Evolutionary conservation across 2,888 invertebrate genomes (phyloP).

Genomic region (Drosophila maculinotata): DNA sequence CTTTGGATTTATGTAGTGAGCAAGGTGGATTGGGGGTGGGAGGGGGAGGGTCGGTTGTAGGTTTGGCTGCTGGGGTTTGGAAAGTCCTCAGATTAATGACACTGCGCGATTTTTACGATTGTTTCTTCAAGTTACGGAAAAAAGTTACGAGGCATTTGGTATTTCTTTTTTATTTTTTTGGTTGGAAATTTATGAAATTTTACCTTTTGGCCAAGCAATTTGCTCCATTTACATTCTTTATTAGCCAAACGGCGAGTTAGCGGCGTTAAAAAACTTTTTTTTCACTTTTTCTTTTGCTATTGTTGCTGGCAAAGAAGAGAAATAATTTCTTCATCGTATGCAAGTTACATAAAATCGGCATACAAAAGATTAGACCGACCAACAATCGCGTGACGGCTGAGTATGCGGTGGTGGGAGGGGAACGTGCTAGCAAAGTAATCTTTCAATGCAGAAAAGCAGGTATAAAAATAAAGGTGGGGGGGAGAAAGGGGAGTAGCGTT

Average conservation of each 20-base stretch:
- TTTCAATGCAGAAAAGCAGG: slow-evolving; percentile 9
- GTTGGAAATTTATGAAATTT: slow-evolving; percentile 76
- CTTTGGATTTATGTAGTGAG: slow-evolving; percentile 22
- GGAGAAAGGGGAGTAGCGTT: not conserved
- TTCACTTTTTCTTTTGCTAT: slow-evolving; percentile 15
- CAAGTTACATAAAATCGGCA: slow-evolving; percentile 57
- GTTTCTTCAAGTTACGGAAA: slow-evolving; percentile 61
- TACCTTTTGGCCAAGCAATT: slow-evolving; percentile 78
- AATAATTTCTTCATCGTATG: slow-evolving; percentile 54
- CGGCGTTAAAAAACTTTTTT: slow-evolving; percentile 45
- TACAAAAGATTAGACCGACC: slow-evolving; percentile 52
- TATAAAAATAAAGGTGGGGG: not conserved
- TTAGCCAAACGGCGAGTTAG: slow-evolving; percentile 67
- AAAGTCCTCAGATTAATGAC: slow-evolving; percentile 72
- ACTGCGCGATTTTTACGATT: slow-evolving; percentile 76
- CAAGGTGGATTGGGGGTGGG: not conserved
- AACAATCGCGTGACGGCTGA: not conserved
- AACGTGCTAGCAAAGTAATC: slow-evolving; percentile 42
- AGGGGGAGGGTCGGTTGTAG: not conserved
- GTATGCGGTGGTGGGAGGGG: not conserved
- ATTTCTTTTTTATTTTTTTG: slow-evolving; percentile 10
- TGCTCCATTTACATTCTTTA: slow-evolving; percentile 81
- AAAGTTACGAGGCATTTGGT: slow-evolving; percentile 40
- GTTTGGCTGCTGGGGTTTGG: slow-evolving; percentile 9
- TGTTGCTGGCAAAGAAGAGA: slow-evolving; percentile 61